Conservation (phyloP, 2,888 invertebrate genomes). For the Rhaphigaster nebulosa region DNA sequence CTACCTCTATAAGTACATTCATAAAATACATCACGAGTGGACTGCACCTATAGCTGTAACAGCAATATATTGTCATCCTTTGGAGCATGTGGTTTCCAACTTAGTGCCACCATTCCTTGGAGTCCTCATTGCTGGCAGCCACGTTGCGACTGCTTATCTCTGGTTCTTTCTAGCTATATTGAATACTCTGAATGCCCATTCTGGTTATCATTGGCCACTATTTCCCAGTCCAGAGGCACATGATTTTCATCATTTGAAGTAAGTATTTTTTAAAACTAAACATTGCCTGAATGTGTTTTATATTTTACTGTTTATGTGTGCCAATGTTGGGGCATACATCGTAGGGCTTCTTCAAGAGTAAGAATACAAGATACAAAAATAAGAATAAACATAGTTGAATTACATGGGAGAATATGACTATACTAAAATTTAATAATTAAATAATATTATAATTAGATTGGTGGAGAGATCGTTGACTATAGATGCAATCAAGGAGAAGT, state of each 20-base stretch:
- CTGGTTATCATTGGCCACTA: constrained; percentile 88
- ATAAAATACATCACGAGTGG: constrained; percentile 91
- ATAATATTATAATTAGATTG: too few species aligned
- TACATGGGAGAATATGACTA: background rate
- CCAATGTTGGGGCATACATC: too few species aligned
- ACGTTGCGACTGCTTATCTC: constrained; percentile 82
- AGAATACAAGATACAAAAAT: background rate
- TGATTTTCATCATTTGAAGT: constrained; percentile 90
- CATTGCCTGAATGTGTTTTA: background rate
- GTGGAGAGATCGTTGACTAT: too few species aligned
- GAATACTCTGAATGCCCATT: constrained; percentile 85
- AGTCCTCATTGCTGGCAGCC: constrained; percentile 80
- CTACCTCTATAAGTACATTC: constrained; percentile 82
- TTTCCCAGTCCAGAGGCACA: constrained; percentile 89
- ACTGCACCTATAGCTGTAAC: constrained; percentile 88
- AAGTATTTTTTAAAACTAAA: constrained; percentile 67
- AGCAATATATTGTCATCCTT: constrained; percentile 84
- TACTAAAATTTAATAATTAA: too few species aligned
- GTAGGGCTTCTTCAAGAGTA: background rate
- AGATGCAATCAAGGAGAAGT: too few species aligned
- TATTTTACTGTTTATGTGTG: background rate
- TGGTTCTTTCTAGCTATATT: constrained; percentile 85
- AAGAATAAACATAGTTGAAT: background rate
- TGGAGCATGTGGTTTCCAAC: constrained; percentile 84
- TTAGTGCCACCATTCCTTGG: constrained; percentile 83